Base-by-base conservation (phyloP, 2,113 vertebrate genomes). In the Coptodon bakossiorum region DNA sequence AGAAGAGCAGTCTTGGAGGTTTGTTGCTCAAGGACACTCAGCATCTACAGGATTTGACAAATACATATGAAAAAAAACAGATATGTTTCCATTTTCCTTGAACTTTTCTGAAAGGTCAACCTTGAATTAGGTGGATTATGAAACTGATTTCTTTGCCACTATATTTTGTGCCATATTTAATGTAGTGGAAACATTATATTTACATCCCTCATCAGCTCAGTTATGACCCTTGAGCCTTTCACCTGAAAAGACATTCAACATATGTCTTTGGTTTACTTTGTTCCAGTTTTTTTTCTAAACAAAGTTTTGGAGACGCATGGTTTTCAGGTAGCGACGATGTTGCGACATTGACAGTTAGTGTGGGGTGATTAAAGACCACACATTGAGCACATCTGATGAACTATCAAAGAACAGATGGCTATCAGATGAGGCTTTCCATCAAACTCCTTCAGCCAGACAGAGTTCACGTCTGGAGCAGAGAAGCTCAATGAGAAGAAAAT, bases 391-490 rank as follows among this genome's bases (percentile, higher is more conserved):
- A 83, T 71, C 92, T 94, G 92, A 95, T 94, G 88, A 94, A 90
- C 90, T 94, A 82, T 91, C 91, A 40, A 78, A 87, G 93, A 94
- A 86, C 92, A 95, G 95, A 95, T 95, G 95, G 94, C 88, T 91
- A 93, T 95, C 94, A 87, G 91, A 94, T 88, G 86, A 93, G 92
- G 90, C 93, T 87, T 83, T 95, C 92, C 92, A 95, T 95, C 93
- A 94, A 88, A 91, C 85, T 54, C 86, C 68, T 84, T 89, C 93
- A 87, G 80, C 31, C 40, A 45, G 92, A 94, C 91, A 93, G 91
- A 50, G 89, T 90, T 94, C 90, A 89, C 31, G 34, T 90, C 82
- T 81, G 52, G 82, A 85, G 91, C 90, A 84, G 34, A 68, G 82
- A 36, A 34, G 56, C 81, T 68, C 73, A 27, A 19, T 50, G 81